Percentiles rank a stretch among this genome's conserved stretches.
These are phyloP conservation scores for Sarcophaga rosellei DNA, from an alignment of 2,888 invertebrate genomes.

Conservation along the genomic window DNA sequence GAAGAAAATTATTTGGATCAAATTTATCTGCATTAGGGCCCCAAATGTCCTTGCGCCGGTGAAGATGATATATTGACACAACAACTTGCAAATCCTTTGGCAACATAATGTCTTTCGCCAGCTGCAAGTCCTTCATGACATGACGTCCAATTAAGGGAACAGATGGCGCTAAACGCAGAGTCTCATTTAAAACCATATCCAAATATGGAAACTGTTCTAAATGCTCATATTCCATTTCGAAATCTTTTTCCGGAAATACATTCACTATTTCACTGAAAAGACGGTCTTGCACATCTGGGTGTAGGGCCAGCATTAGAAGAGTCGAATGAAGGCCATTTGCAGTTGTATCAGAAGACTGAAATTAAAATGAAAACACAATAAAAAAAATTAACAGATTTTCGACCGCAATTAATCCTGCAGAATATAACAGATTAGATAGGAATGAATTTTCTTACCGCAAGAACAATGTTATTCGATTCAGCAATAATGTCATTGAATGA, in stretches of 20 bases:
- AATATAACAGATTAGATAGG: not conserved
- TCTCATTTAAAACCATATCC: conserved; percentile 73
- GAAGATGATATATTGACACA: conserved; percentile 70
- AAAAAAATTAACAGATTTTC: too few relatives aligned
- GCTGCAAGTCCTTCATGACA: conserved; percentile 57
- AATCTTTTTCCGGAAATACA: conserved; percentile 69
- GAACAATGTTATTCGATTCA: conserved; percentile 70
- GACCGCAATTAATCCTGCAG: not conserved
- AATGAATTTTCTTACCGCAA: conserved; percentile 62
- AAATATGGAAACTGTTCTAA: conserved; percentile 71
- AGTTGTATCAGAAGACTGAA: conserved; percentile 71
- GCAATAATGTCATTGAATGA: conserved; percentile 69
- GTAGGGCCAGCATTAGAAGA: conserved; percentile 70
- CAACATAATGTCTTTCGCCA: conserved; percentile 66
- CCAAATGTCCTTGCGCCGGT: conserved; percentile 71
- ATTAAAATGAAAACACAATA: too few relatives aligned
- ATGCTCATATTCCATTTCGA: conserved; percentile 66
- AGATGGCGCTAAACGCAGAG: conserved; percentile 70
- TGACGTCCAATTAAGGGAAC: conserved; percentile 71
- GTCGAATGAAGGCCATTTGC: conserved; percentile 64
- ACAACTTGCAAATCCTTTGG: conserved; percentile 68
- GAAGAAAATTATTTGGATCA: conserved; percentile 72
- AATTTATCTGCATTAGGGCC: conserved; percentile 71
- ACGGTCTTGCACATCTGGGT: conserved; percentile 68
- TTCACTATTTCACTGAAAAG: conserved; percentile 67